phyloP scores from a whole-genome alignment of 2,888 invertebrate genomes.

The Pachymerium ferrugineum region DNA sequence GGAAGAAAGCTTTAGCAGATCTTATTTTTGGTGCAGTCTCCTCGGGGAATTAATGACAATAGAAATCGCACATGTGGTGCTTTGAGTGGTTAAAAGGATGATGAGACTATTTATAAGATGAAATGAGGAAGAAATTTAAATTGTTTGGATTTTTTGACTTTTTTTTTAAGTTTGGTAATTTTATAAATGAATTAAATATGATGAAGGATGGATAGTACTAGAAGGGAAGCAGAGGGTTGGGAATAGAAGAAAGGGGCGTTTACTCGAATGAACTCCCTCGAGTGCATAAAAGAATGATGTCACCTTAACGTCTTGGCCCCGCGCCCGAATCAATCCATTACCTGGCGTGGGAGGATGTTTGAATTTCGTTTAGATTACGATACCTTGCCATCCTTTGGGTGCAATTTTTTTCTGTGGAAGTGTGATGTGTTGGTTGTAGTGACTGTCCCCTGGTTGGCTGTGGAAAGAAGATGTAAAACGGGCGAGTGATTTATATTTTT shows the following conservation, averaged over 20 bases:
- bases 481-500: neutral
- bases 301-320: constrained; percentile 8
- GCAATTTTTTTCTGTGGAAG: neutral
- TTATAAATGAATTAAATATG: too few species aligned
- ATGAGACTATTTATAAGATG: neutral
- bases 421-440: neutral
- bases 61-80: neutral
- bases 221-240: neutral
- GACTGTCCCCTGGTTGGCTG: neutral
- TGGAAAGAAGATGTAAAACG: neutral
- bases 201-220: too few species aligned
- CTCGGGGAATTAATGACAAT: neutral
- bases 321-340: constrained; percentile 9
- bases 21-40: neutral
- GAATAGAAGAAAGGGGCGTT: constrained; percentile 8
- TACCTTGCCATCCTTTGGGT: neutral
- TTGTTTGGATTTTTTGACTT: neutral
- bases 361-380: constrained; percentile 6
- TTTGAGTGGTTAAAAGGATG: neutral
- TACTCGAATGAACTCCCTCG: constrained; percentile 13
- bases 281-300: constrained; percentile 6
- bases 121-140: neutral
- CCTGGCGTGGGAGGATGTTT: neutral
- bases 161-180: neutral
- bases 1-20: neutral